Conservation (phyloP, 2,797 vertebrate species). For the Ctenosaura bakeri region DNA sequence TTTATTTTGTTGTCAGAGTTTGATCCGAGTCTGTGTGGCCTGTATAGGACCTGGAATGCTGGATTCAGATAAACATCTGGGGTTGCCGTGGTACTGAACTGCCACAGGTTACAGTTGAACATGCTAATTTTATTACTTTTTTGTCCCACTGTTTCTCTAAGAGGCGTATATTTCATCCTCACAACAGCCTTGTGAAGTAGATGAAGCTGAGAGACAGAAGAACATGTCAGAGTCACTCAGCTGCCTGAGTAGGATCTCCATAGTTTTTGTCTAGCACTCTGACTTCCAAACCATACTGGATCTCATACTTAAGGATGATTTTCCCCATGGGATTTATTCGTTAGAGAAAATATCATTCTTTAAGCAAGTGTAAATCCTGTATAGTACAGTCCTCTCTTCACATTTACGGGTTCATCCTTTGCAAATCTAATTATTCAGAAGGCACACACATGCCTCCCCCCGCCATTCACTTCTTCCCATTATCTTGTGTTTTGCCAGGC, state of each 20-base stretch:
- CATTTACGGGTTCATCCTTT: too few relatives aligned
- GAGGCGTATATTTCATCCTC: neutral
- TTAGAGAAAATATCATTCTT: neutral
- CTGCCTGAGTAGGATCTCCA: neutral
- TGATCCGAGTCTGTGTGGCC: neutral
- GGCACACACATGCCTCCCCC: too few relatives aligned
- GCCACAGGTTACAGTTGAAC: neutral
- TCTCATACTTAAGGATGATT: neutral
- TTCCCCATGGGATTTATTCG: neutral
- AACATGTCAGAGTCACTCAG: neutral
- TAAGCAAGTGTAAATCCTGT: neutral
- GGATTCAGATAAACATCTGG: neutral
- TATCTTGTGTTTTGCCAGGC: too few relatives aligned
- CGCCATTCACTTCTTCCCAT: too few relatives aligned
- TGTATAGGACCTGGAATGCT: neutral
- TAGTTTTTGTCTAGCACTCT: neutral
- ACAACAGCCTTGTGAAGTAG: neutral
- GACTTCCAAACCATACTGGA: neutral
- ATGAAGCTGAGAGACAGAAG: neutral
- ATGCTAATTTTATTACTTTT: neutral
- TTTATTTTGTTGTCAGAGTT: neutral
- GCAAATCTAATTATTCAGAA: too few relatives aligned
- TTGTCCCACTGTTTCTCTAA: neutral
- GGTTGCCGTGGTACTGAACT: neutral
- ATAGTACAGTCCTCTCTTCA: too few relatives aligned